Conservation (phyloP, 2,888 invertebrate species). For the Mactromeris polynyma region DNA sequence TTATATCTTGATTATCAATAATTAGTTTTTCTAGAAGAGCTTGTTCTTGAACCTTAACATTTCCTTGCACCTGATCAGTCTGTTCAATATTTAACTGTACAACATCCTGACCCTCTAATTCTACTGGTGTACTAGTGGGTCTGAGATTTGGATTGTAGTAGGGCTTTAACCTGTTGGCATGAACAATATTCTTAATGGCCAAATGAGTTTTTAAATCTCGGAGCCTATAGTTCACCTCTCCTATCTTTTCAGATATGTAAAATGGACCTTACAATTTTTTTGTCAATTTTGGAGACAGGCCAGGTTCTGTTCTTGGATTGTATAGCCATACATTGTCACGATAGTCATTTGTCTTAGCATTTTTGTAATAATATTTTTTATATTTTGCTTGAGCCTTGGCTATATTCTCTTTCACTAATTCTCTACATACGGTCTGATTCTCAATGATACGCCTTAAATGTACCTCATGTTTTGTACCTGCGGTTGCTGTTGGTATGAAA, state of each 20-base stretch:
- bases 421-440: conserved; percentile 46
- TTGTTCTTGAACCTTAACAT: not conserved
- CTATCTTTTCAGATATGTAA: conserved; percentile 35
- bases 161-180: conserved; percentile 55
- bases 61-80: not conserved
- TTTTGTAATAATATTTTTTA: conserved; percentile 49
- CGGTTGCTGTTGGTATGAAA: conserved; percentile 37
- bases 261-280: conserved; percentile 55
- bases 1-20: not conserved
- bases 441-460: conserved; percentile 44
- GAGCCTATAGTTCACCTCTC: conserved; percentile 29
- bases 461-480: conserved; percentile 42
- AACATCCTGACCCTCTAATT: not conserved
- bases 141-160: conserved; percentile 48
- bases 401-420: conserved; percentile 58
- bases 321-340: conserved; percentile 53
- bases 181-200: conserved; percentile 34
- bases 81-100: conserved; percentile 19
- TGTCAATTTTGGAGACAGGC: conserved; percentile 46
- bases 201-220: conserved; percentile 41
- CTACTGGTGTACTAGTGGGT: conserved; percentile 57
- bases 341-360: conserved; percentile 35
- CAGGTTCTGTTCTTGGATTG: conserved; percentile 36
- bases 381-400: conserved; percentile 47
- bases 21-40: not conserved